Evolutionary conservation across 2,113 vertebrate species (phyloP), one percentile per base, ranked within the genome.

Genomic region (Microcebus griseorufus): DNA sequence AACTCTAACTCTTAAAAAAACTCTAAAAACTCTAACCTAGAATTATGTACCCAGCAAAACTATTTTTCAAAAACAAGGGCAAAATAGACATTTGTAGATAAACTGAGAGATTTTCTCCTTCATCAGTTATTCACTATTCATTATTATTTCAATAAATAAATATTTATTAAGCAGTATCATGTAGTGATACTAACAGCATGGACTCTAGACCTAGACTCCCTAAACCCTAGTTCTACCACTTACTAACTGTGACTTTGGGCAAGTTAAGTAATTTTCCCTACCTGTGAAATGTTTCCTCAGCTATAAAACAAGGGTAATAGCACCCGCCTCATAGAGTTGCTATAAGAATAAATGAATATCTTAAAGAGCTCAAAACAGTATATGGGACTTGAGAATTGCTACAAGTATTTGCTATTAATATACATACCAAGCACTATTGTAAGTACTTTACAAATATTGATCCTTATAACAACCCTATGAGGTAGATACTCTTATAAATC

Each of bases 11-110:
- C 42, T 42, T 6, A 42, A 42, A 42, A 42, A 42, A 42, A 42
- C 42, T 42, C 42, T 42, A 42, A 42, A 42, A 42, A 42, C 42
- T 42, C 42, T 42, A 42, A 93, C 16, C 20, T 17, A 82, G 42
- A 90, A 90, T 69, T 82, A 86, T 55, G n/a, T 95, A 80, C 34
- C 34, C 23, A 70, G 60, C 23, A 97, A 95, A 90, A 82, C 22
- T 73, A 67, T 90, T 17, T 83, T 94, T 78, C 64, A 95, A 90
- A 73, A 79, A 67, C 11, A 55, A 92, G 53, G 32, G 34, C 73
- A 80, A 95, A 60, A 70, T 14, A 86, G 37, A 76, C 34, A 69
- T 53, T 72, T 86, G 75, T 76, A 87, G 25, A 70, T 78, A 92
- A 65, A 87, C 22, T 34, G 58, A 85, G 39, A 53, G 58, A 25